Evolutionary conservation across 2,888 invertebrate species (phyloP).

Genomic region (Labia minor): DNA sequence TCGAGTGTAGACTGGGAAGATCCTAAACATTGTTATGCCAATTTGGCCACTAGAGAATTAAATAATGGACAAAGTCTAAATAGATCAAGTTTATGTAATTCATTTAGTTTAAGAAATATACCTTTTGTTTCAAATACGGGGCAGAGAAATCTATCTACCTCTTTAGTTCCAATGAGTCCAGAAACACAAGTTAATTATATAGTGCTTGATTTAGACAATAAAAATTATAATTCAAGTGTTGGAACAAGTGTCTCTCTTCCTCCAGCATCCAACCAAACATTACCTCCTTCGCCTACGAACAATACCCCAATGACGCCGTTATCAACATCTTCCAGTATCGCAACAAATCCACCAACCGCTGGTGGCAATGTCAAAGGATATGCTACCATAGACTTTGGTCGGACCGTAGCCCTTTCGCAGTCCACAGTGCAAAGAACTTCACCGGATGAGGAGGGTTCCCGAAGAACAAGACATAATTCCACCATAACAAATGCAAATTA

Average conservation of each 20-base stretch:
- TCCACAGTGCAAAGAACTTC: slow-evolving; percentile 62
- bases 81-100: slow-evolving; percentile 17
- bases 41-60: slow-evolving; percentile 42
- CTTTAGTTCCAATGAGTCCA: slow-evolving; percentile 28
- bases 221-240: slow-evolving; percentile 34
- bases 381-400: slow-evolving; percentile 87
- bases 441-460: slow-evolving; percentile 57
- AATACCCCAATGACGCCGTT: slow-evolving; percentile 27
- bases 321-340: neutral
- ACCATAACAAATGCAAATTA: slow-evolving; percentile 37
- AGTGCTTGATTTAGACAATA: slow-evolving; percentile 60
- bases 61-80: slow-evolving; percentile 22
- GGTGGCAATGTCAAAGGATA: slow-evolving; percentile 54
- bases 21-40: slow-evolving; percentile 43
- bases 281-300: neutral
- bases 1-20: slow-evolving; percentile 27
- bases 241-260: neutral
- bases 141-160: slow-evolving; percentile 20
- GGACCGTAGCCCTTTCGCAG: slow-evolving; percentile 77
- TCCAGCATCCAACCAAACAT: neutral
- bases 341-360: slow-evolving; percentile 38
- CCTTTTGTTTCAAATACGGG: neutral
- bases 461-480: slow-evolving; percentile 75
- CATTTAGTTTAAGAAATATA: neutral
- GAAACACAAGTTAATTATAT: slow-evolving; percentile 61